A percentile compares a stretch with the other conserved stretches of the same genome.
phyloP scores from a whole-genome alignment of 1,140 invertebrate genomes.

The Drosophila tropicalis region DNA sequence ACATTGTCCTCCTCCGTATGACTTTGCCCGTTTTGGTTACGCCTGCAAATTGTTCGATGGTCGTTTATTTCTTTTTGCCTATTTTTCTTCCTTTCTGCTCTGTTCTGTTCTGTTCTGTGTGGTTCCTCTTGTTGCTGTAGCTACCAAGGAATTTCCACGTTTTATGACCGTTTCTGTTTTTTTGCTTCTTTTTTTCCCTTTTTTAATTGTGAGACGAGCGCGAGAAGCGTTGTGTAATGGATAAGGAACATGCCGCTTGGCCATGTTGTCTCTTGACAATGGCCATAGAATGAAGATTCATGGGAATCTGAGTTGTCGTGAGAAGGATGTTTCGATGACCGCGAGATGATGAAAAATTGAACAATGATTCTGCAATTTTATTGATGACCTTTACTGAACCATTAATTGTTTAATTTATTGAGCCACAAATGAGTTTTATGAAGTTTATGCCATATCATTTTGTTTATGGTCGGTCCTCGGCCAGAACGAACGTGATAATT shows the following conservation, averaged over 20 bases:
- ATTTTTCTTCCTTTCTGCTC: constrained; percentile 1
- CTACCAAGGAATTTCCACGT: constrained; percentile 15
- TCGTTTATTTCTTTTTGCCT: constrained; percentile 27
- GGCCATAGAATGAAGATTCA: constrained; percentile 22
- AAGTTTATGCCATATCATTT: constrained; percentile 46
- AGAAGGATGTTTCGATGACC: background rate
- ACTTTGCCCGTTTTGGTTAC: constrained; percentile 65
- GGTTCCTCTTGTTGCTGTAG: constrained; percentile 20
- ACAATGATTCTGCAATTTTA: constrained; percentile 64
- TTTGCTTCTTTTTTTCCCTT: constrained; percentile 12
- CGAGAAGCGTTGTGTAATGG: constrained; percentile 34
- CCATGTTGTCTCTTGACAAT: constrained; percentile 13
- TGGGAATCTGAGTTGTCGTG: constrained; percentile 1
- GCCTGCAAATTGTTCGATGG: constrained; percentile 72
- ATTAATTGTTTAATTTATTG: constrained; percentile 76
- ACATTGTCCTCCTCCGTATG: constrained; percentile 26
- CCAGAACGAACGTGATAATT: background rate
- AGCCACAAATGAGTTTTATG: constrained; percentile 46
- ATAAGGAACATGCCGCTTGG: background rate
- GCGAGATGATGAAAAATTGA: constrained; percentile 19
- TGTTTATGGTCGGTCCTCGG: constrained; percentile 9
- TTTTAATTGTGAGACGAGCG: constrained; percentile 28
- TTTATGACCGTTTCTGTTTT: constrained; percentile 37
- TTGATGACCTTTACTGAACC: constrained; percentile 48
- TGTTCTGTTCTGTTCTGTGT: too few species aligned